phyloP scores from a whole-genome alignment of 2,113 vertebrate species.

The Macroglossus sobrinus region DNA sequence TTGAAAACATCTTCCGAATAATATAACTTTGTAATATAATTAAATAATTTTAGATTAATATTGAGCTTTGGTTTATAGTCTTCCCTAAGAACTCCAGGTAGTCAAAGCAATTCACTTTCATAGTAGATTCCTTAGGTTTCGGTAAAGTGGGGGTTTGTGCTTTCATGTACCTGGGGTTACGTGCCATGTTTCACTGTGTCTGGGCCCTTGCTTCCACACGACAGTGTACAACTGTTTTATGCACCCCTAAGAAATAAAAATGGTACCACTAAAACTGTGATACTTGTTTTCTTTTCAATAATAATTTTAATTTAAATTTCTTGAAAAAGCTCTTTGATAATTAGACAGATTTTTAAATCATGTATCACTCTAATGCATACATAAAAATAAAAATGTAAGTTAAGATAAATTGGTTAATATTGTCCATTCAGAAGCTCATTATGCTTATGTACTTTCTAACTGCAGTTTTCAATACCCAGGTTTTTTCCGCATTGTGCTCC shows the following conservation, averaged over 20 bases:
- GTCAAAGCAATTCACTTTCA: not conserved
- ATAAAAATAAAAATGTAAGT: not conserved
- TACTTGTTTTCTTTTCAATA: not conserved
- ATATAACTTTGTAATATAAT: not conserved
- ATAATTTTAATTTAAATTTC: not conserved
- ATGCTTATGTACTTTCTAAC: not conserved
- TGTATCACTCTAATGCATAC: not conserved
- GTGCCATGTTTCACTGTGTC: not conserved
- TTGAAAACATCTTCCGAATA: conserved; percentile 33
- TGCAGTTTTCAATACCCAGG: not conserved
- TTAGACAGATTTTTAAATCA: not conserved
- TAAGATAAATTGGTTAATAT: not conserved
- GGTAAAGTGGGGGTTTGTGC: not conserved
- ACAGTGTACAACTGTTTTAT: not conserved
- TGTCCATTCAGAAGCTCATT: not conserved
- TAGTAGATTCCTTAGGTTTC: not conserved
- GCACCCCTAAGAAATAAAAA: not conserved
- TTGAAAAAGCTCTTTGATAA: not conserved
- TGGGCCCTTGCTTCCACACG: not conserved
- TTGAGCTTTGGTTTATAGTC: not conserved
- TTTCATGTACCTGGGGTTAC: not conserved
- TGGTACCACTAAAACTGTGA: not conserved
- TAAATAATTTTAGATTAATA: conserved; percentile 6
- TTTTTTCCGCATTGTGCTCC: not conserved
- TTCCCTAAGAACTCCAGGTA: not conserved